These are phyloP conservation scores for Hyppa rectilinea DNA, from an alignment of 2,888 invertebrate species.

Conservation along the genomic window DNA sequence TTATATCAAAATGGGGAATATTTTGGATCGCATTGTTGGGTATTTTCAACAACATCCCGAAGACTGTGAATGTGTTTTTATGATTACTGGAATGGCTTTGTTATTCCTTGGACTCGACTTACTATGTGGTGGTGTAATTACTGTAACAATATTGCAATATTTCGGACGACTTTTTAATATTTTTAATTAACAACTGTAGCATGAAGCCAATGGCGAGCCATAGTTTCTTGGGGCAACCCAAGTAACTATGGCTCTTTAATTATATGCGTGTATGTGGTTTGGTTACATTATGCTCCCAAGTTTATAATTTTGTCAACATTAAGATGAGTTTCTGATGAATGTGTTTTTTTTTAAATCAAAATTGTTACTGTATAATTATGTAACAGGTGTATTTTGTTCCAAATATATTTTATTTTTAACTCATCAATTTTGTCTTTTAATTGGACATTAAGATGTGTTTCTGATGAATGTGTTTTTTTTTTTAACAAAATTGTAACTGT, in stretches of 20 bases:
- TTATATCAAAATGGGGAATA: conserved; percentile 11
- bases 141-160: too few relatives aligned
- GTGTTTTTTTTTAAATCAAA: neutral
- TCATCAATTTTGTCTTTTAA: too few relatives aligned
- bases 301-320: too few relatives aligned
- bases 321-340: too few relatives aligned
- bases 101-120: conserved; percentile 1
- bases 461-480: neutral
- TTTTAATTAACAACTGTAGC: too few relatives aligned
- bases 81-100: neutral
- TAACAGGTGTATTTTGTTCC: neutral
- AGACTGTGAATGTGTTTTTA: neutral
- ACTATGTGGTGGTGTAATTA: neutral
- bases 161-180: too few relatives aligned
- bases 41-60: conserved; percentile 1
- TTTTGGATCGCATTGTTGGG: conserved; percentile 10
- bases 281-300: conserved; percentile 3
- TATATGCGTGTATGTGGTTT: neutral
- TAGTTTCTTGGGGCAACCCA: too few relatives aligned
- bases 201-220: too few relatives aligned
- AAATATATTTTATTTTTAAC: neutral
- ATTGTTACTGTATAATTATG: too few relatives aligned
- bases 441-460: too few relatives aligned
- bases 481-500: neutral
- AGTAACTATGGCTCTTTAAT: neutral